Evolutionary conservation across 1,140 invertebrate genomes (phyloP).

Genomic region (Monochamus saltuarius): DNA sequence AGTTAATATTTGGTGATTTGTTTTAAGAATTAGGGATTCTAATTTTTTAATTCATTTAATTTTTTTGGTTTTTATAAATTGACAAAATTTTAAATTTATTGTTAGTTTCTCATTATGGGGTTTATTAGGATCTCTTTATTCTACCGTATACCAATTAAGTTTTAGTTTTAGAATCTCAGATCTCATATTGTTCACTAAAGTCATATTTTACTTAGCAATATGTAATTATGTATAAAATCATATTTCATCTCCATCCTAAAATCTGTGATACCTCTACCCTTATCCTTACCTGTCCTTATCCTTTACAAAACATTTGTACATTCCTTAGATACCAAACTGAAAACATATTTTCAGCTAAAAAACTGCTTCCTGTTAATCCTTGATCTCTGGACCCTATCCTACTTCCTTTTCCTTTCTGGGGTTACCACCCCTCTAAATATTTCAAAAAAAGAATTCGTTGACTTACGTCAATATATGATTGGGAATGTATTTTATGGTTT

Average conservation of each 20-base stretch:
- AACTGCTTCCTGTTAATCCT: background rate
- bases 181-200: constrained; percentile 38
- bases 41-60: constrained; percentile 27
- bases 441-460: constrained; percentile 22
- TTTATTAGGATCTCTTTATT: constrained; percentile 40
- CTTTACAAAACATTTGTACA: background rate
- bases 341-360: background rate
- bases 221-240: constrained; percentile 28
- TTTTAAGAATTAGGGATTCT: constrained; percentile 38
- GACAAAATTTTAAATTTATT: constrained; percentile 31
- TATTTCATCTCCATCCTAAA: constrained; percentile 40
- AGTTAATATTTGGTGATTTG: constrained; percentile 27
- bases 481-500: too few relatives aligned
- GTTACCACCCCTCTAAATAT: constrained; percentile 33
- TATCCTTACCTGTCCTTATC: constrained; percentile 11
- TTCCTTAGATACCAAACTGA: background rate
- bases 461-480: background rate
- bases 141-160: constrained; percentile 24
- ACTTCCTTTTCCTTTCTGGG: constrained; percentile 15
- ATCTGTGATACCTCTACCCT: constrained; percentile 44
- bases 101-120: constrained; percentile 31
- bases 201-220: constrained; percentile 26
- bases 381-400: background rate
- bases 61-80: constrained; percentile 27
- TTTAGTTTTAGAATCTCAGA: constrained; percentile 42